Evolutionary conservation across 2,113 vertebrate genomes (phyloP).

Genomic region (Ursus arctos): DNA sequence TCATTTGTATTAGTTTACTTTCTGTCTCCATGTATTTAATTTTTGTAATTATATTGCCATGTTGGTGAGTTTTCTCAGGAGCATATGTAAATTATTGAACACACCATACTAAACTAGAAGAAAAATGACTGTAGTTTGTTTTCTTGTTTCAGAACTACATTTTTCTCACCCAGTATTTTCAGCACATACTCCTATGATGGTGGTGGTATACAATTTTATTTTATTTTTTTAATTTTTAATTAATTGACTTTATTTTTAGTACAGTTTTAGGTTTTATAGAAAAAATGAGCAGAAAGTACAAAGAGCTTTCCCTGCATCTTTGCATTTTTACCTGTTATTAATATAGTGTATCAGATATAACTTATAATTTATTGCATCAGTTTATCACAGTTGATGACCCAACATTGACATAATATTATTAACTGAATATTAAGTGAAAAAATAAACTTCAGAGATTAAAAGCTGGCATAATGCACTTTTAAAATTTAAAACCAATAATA

Average conservation of each 20-base stretch:
- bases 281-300: not conserved
- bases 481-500: not conserved
- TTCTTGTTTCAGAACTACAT: not conserved
- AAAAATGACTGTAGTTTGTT: not conserved
- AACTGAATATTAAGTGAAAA: not conserved
- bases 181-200: too few species aligned
- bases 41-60: too few species aligned
- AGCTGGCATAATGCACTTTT: not conserved
- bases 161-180: too few species aligned
- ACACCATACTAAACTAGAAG: not conserved
- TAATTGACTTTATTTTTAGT: not conserved
- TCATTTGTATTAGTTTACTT: not conserved
- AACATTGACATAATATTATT: not conserved
- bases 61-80: not conserved
- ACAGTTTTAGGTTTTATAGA: not conserved
- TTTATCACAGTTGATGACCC: not conserved
- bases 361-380: not conserved
- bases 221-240: not conserved
- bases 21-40: not conserved
- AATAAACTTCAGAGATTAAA: not conserved
- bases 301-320: not conserved
- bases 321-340: not conserved
- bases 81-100: not conserved
- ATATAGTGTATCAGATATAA: not conserved
- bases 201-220: not conserved